Conservation (phyloP, 1,140 invertebrate species). For the Planococcus citri region DNA sequence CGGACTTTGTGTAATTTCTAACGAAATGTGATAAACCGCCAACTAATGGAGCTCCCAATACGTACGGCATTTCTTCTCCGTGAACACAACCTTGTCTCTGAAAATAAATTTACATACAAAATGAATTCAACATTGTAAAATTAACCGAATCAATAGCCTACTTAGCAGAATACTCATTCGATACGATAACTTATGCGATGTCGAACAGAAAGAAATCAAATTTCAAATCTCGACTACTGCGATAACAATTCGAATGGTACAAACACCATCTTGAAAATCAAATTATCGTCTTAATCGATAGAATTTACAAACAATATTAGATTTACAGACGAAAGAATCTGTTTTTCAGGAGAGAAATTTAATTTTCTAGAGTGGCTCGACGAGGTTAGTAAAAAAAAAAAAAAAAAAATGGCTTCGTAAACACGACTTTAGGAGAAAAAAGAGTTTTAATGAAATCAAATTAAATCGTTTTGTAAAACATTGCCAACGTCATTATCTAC, state of each 20-base stretch:
- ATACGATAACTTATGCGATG: no score
- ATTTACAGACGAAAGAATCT: neutral
- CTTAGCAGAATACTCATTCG: no score
- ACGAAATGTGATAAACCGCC: constrained; percentile 63
- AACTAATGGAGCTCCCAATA: constrained; percentile 71
- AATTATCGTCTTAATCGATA: neutral
- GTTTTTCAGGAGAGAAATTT: neutral
- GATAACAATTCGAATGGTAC: no score
- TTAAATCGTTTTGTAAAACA: neutral
- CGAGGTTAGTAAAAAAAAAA: neutral
- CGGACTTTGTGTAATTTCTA: constrained; percentile 77
- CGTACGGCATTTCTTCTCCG: constrained; percentile 83
- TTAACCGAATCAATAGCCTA: no score
- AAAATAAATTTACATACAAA: constrained; percentile 20
- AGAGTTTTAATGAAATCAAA: neutral
- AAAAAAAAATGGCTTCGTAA: neutral
- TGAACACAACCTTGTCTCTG: constrained; percentile 77
- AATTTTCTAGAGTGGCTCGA: neutral
- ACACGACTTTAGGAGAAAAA: neutral
- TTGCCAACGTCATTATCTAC: neutral
- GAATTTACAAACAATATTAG: neutral
- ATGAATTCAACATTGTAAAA: no score
- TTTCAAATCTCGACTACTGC: no score
- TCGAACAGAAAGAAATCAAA: no score
- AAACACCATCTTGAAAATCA: no score